Base-by-base conservation (phyloP, 1,140 invertebrate genomes). In the Drosophila ambigua region DNA sequence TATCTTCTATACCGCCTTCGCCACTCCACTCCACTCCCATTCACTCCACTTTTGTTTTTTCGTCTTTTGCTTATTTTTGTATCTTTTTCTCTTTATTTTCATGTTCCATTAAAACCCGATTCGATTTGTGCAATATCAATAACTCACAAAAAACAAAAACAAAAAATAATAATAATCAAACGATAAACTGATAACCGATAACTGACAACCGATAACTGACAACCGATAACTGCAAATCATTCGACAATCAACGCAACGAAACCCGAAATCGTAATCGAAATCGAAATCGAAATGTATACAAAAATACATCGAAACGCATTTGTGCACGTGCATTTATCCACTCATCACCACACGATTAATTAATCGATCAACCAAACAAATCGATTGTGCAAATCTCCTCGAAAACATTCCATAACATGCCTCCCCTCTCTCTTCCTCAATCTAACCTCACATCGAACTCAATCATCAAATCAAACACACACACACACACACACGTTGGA, bases 81-180 rank as follows among this genome's bases (percentile, higher is more conserved):
- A 79, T 90, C 82, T 90, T 78, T 90, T 87, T 91, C 82, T 91
- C 79, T 91, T 90, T 90, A 80, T 85, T 90, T 91, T 88, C 88
- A 91, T 91, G 85, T 85, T 90, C 90, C 79, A 83, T 88, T 83
- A 88, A 87, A 88, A 75, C 53, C 71, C 77, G 79, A 83, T 85
- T 85, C 79, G 80, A 88, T 88, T 85, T 91, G 82, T 90, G 82
- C 80, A 84, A 71, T 71, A 66, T 66, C 69, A 83, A 83, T 83
- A 89, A 89, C 72, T 59, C 63, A 72, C 60, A 49, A 81, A 64
- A 73, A 75, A 55, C 73, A 55, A 61, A 66, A 81, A 28, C 53
- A 53, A 74, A 69, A 51, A 50, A 46, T 4, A 24, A 24, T 24
- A 24, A 46, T 49, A 73, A 62, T 65, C 64, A 66, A 84, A 48